Conservation (phyloP, 2,888 invertebrate species). For the Dasypolia templi region DNA sequence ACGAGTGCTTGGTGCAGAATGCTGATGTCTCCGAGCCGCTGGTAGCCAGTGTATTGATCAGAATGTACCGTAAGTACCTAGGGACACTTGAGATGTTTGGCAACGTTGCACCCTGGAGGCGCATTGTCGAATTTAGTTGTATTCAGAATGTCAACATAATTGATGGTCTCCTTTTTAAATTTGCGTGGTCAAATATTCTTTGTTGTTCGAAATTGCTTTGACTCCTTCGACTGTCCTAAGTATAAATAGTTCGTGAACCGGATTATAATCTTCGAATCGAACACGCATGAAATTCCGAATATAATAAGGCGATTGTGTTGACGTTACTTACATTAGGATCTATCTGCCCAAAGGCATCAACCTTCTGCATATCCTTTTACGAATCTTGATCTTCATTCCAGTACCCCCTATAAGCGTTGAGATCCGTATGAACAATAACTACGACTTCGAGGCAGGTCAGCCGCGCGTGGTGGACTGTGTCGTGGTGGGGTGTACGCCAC, state of each 20-base stretch:
- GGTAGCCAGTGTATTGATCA: constrained; percentile 75
- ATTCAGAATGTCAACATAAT: background rate
- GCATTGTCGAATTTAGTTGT: no score
- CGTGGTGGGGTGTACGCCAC: constrained; percentile 83
- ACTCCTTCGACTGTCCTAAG: background rate
- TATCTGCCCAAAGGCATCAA: background rate
- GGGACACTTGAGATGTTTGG: background rate
- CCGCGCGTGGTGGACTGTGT: constrained; percentile 86
- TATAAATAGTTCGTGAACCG: background rate
- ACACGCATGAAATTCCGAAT: background rate
- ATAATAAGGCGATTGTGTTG: background rate
- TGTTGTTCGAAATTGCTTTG: background rate
- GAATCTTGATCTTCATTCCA: constrained; percentile 53
- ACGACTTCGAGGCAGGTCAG: constrained; percentile 82
- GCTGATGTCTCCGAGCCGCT: constrained; percentile 82
- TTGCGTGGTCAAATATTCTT: background rate
- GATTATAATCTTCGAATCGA: background rate
- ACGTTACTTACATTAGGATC: background rate
- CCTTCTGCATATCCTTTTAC: background rate
- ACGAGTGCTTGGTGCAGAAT: constrained; percentile 82
- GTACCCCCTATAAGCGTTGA: constrained; percentile 83
- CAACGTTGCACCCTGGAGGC: background rate
- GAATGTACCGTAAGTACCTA: constrained; percentile 81
- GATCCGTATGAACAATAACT: constrained; percentile 82
- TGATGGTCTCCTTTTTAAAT: background rate